These are phyloP conservation scores for Lophius americanus DNA, from an alignment of 2,797 vertebrate species.

Conservation along the genomic window DNA sequence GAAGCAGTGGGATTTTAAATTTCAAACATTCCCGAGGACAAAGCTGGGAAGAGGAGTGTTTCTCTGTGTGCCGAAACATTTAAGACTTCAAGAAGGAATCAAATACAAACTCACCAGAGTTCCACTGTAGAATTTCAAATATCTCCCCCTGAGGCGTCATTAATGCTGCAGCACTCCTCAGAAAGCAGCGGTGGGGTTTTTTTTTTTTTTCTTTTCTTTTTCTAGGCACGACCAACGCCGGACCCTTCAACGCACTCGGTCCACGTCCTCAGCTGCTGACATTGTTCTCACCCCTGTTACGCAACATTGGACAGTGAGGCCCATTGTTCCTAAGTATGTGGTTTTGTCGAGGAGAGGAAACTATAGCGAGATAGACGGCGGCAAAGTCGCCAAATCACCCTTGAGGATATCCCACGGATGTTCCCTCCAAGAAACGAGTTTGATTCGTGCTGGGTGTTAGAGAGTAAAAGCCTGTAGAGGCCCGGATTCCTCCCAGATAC, in stretches of 20 bases:
- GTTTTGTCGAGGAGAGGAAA: constrained; percentile 48
- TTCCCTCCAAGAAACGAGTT: constrained; percentile 28
- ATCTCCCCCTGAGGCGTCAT: background rate
- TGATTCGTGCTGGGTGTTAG: constrained; percentile 2
- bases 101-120: background rate
- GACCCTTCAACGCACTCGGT: constrained; percentile 20
- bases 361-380: background rate
- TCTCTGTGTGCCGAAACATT: background rate
- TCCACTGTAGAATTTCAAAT: background rate
- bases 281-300: constrained; percentile 40
- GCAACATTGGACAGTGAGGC: constrained; percentile 38
- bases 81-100: background rate
- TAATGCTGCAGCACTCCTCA: background rate
- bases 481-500: constrained; percentile 11
- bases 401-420: background rate
- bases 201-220: too few species aligned
- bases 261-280: constrained; percentile 2
- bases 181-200: background rate
- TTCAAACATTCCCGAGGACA: background rate
- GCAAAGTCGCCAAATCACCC: constrained; percentile 37
- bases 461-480: background rate
- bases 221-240: too few species aligned
- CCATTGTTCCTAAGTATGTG: constrained; percentile 50
- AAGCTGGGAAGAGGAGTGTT: background rate
- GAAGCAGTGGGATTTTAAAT: background rate